Base-by-base conservation (phyloP, 1,140 invertebrate genomes). In the Brachionus koreanus region DNA sequence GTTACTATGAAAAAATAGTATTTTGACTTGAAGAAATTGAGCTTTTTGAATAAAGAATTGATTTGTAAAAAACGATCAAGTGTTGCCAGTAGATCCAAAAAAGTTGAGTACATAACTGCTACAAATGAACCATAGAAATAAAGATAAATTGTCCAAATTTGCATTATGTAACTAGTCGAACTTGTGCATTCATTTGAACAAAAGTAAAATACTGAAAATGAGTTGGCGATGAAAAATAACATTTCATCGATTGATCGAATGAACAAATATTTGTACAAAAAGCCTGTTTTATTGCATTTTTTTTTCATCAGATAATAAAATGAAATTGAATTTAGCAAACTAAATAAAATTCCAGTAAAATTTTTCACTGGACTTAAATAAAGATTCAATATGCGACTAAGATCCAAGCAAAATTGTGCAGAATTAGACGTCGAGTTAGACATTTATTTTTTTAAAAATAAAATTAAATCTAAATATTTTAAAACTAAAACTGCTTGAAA, bases 151-250 rank as follows among this genome's bases (percentile, higher is more conserved):
- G 33, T 39, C 65, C 65, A 69, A 16, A 69, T 37, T 69, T 69
- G 65, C 65, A 69, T 69, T 69, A 39, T 37, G 65, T 69, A 69
- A 33, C 65, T 69, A 16, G 29, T 42, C 16, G 65, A 69, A 6
- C 33, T 69, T n/a, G 13, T 33, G 37, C 65, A 69, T 37, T 65
- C 16, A 4, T 37, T 0, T 5, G 65, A 16, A 39, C 65, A 69
- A n/a, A 37, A 37, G 16, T 37, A 69, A 16, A 69, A 39, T n/a
- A 69, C 35, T 23, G 65, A 69, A 69, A 69, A 39, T 19, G n/a
- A 69, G n/a, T 69, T 69, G 3, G 16, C 37, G 0, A 39, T 39
- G 19, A 69, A 69, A 37, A 69, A 39, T 16, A 69, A 6, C 16
- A 39, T 13, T 69, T 69, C 65, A 16, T 69, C 65, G 23, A 69